Evolutionary conservation across 2,797 vertebrate species (phyloP), one percentile per base, ranked within the genome.

Genomic region (Etheostoma perlongum): DNA sequence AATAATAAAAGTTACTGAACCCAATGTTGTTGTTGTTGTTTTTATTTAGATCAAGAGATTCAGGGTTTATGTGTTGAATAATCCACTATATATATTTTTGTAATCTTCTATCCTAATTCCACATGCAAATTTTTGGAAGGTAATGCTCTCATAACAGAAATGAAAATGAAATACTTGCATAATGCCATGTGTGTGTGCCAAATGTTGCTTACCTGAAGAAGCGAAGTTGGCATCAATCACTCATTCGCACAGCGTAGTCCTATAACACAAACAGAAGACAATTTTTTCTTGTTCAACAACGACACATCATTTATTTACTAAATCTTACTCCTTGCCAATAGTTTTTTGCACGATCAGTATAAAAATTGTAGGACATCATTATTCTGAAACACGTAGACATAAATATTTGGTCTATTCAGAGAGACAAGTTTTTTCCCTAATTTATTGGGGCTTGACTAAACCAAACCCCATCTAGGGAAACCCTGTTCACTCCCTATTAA

Each of bases 191-290:
- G 55, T 25, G 19, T 25, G 19, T 52, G 54, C 67, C 23, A 6
- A 49, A 64, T 10, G 4, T 6, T 0, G 25, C 81, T 93, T 90
- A 95, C 95, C 95, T 94, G 91, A 91, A 91, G 86, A 90, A 89
- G 85, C 88, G 88, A 85, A 86, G 87, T 83, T 91, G 79, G 88
- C 88, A 95, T 95, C 92, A 95, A 89, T 94, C 91, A 94, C 92
- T 95, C 95, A 95, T 96, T 93, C 94, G 95, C 92, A 90, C 92
- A 89, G 83, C 25, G 78, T 91, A 74, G 79, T 87, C 91, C 93
- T 94, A 14, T 5, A 83, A 78, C 68, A 33, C 33, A 83, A 81
- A 84, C 7, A 74, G 19, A 77, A n/a, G 1, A 68, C 8, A 44
- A 10, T 23, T 18, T 18, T 2, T 40, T 53, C 19, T 7, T 53